Evolutionary conservation across 35 echinoderm and acorn worm genomes (phyloP).

Genomic region (Apostichopus japonicus): DNA sequence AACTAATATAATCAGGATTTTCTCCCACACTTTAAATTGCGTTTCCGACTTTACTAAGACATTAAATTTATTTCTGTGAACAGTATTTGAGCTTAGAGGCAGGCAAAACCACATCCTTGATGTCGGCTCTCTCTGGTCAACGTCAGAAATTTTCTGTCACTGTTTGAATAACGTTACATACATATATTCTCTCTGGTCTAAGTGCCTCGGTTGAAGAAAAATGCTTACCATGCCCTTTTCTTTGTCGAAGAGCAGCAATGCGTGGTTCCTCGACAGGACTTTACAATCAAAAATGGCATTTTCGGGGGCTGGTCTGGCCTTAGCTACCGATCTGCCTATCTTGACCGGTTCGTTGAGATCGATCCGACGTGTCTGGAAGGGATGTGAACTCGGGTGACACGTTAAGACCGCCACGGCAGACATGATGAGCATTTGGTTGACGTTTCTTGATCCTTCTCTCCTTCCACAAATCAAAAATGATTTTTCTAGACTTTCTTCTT

Average conservation of each 20-base stretch:
- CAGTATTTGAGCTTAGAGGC: too few species aligned
- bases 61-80: too few species aligned
- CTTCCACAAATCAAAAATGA: not conserved
- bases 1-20: too few species aligned
- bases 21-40: too few species aligned
- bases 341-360: slow-evolving; percentile 92
- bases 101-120: too few species aligned
- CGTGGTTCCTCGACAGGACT: slow-evolving; percentile 95
- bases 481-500: not conserved
- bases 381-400: slow-evolving; percentile 96
- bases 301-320: slow-evolving; percentile 74
- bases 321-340: slow-evolving; percentile 95
- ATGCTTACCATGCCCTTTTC: slow-evolving; percentile 79
- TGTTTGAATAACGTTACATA: too few species aligned
- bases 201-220: too few species aligned
- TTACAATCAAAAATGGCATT: slow-evolving; percentile 99
- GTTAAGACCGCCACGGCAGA: slow-evolving; percentile 86
- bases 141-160: too few species aligned
- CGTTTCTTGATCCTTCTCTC: not conserved
- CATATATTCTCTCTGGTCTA: too few species aligned
- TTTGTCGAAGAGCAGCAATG: slow-evolving; percentile 84
- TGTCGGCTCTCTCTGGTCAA: too few species aligned
- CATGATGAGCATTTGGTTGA: slow-evolving; percentile 73
- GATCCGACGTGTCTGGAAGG: slow-evolving; percentile 88
- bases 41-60: too few species aligned